Evolutionary conservation across 2,888 invertebrate genomes (phyloP), one percentile per base, ranked within the genome.

Genomic region (Chrysolina americana): DNA sequence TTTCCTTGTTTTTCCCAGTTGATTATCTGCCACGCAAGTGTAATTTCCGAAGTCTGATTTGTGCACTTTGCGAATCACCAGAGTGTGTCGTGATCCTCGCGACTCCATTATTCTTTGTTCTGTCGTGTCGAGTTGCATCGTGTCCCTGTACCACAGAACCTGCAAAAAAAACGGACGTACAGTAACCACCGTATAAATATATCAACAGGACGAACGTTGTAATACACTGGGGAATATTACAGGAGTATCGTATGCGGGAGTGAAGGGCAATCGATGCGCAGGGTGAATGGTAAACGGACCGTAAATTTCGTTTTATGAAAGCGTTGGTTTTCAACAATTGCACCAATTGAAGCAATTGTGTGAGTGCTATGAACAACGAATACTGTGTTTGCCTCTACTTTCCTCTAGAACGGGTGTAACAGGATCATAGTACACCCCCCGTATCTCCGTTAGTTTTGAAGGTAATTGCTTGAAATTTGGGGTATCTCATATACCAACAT

Each of bases 1-100:
- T 87, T 92, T 92, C 80, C 91, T 89, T 78, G 91, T 90, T 87
- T 92, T 91, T 78, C 93, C 93, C 81, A 93, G 89, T 84, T 91
- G 90, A 89, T 93, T 93, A 86, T 93, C 92, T 65, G 93, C 93
- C 79, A 92, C 91, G 87, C 93, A 93, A 81, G 92, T 92, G 88
- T 93, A 93, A 89, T 92, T 92, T 81, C 93, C 93, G 86, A 93
- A 93, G 89, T 93, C 93, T 80, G 91, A 90, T 77, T 90, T 89
- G 86, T 92, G 91, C 81, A 93, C 92, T 89, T 92, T 92, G 75
- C 92, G 90, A 84, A 93, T 91, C 87, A 93, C 91, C 81, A 93
- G 89, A 28, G 92, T 92, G 86, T 93, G 92, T 81, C 92, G 88
- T 82, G 92, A 91, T 72, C 92, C 92, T 79, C 92, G 90, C 75